phyloP scores from a whole-genome alignment of 30 jellyfish, hydroid and myxozoan genomes.

The Turritopsis rubra region DNA sequence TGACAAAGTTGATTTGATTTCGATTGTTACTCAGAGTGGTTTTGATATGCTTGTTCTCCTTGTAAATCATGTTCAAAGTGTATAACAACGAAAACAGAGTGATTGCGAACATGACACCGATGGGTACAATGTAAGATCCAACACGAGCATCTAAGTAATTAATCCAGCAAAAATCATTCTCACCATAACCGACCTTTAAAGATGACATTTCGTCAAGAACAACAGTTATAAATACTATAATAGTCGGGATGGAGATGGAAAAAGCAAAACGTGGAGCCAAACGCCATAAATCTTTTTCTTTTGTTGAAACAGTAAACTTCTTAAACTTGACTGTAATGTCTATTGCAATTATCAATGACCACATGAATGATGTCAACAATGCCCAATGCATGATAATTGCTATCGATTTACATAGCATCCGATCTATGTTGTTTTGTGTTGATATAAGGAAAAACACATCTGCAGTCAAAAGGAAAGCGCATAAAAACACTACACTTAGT shows the following conservation, averaged over 20 bases:
- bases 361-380: background rate
- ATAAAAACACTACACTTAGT: background rate
- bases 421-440: background rate
- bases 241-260: background rate
- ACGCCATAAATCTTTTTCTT: background rate
- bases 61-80: background rate
- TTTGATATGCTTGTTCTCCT: background rate
- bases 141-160: background rate
- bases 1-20: background rate
- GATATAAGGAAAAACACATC: background rate
- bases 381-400: conserved; percentile 13
- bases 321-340: conserved; percentile 3
- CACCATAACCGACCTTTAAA: conserved; percentile 16
- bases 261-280: background rate
- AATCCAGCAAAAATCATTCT: conserved; percentile 7
- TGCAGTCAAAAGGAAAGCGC: background rate
- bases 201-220: background rate
- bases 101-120: background rate
- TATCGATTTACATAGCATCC: background rate
- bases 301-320: background rate
- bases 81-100: background rate
- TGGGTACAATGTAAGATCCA: conserved; percentile 17
- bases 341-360: conserved; percentile 2
- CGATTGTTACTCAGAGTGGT: background rate
- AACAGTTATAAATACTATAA: background rate